Conservation (phyloP, 2,113 vertebrate species). For the Corythornis madagascariensis region DNA sequence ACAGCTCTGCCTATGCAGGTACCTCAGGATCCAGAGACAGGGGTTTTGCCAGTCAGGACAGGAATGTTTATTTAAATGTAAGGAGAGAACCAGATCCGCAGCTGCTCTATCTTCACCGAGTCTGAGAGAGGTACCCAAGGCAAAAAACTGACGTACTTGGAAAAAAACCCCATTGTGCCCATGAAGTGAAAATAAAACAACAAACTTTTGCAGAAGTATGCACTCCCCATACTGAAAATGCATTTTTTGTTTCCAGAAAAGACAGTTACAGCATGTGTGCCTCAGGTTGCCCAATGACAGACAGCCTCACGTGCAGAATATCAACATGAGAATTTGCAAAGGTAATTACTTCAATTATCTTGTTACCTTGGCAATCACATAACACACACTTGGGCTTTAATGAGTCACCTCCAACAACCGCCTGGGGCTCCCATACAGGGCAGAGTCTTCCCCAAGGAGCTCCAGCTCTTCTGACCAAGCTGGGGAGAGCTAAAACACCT, state of each 20-base stretch:
- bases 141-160: background rate
- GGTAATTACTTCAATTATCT: constrained; percentile 44
- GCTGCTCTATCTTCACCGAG: background rate
- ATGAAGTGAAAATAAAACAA: rapidly evolving
- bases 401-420: background rate
- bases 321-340: background rate
- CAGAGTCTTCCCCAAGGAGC: background rate
- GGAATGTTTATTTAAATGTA: constrained; percentile 48
- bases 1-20: constrained; percentile 31
- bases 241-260: background rate
- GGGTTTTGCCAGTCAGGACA: constrained; percentile 39
- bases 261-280: background rate
- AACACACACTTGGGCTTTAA: background rate
- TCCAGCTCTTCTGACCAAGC: rapidly evolving
- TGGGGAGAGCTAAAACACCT: background rate
- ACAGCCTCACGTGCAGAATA: background rate
- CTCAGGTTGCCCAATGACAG: background rate
- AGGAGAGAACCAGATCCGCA: constrained; percentile 41
- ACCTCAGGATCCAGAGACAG: constrained; percentile 2
- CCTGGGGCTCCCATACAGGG: rapidly evolving
- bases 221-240: background rate
- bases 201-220: background rate
- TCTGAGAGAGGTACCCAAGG: constrained; percentile 4
- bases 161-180: background rate
- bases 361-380: background rate